Percentiles rank a stretch among this genome's conserved stretches.
These are phyloP conservation scores for Zaprionus obscuricornis DNA, from an alignment of 2,888 invertebrate genomes.

Conservation along the genomic window DNA sequence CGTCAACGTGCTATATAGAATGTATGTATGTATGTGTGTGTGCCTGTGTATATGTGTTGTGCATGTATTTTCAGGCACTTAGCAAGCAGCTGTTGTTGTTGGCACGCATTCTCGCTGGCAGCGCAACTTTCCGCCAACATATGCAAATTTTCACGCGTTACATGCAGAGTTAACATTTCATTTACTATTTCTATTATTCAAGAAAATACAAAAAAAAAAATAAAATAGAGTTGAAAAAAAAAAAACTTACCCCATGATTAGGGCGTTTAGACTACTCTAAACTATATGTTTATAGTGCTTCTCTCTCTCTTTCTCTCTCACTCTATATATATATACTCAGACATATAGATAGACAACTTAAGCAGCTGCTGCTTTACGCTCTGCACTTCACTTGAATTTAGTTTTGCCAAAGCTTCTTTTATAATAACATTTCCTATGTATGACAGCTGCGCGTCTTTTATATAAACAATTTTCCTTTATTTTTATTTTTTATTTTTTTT, in stretches of 20 bases:
- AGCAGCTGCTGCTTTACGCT: too few species aligned
- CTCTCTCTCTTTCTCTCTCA: too few species aligned
- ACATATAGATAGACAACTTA: too few species aligned
- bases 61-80: slow-evolving; percentile 38
- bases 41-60: too few species aligned
- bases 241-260: too few species aligned
- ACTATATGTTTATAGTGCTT: too few species aligned
- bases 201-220: too few species aligned
- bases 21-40: not conserved
- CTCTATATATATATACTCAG: too few species aligned
- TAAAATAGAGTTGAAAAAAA: too few species aligned
- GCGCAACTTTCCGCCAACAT: slow-evolving; percentile 62
- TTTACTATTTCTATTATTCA: not conserved
- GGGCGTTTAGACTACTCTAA: too few species aligned
- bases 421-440: slow-evolving; percentile 2
- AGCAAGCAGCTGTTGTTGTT: slow-evolving; percentile 64
- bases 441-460: not conserved
- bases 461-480: slow-evolving; percentile 12
- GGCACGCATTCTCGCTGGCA: slow-evolving; percentile 23
- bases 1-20: slow-evolving; percentile 19
- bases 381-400: too few species aligned
- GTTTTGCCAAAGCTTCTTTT: too few species aligned
- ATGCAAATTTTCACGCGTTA: slow-evolving; percentile 75
- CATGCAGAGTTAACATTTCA: slow-evolving; percentile 24
- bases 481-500: slow-evolving; percentile 1